Evolutionary conservation across 92 coral and sea anemone genomes (phyloP).

Genomic region (Paragorgia papillata): DNA sequence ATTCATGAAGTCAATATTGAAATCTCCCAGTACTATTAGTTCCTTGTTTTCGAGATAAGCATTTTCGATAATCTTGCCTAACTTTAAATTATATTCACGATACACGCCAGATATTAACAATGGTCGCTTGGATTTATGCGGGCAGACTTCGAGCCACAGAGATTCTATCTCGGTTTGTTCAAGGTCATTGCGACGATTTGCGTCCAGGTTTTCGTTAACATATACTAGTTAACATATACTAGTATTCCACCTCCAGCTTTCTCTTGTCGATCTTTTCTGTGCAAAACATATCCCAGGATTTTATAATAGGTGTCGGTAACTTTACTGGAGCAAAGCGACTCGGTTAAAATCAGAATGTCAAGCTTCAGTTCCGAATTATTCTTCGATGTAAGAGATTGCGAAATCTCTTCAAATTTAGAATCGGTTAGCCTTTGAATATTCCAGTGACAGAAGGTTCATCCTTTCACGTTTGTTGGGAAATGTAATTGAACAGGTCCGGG

Average conservation of each 20-base stretch:
- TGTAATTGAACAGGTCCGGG: too few relatives aligned
- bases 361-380: background rate
- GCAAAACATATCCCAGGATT: background rate
- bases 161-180: background rate
- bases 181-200: background rate
- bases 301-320: background rate
- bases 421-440: slow-evolving; percentile 19
- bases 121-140: background rate
- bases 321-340: background rate
- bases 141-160: background rate
- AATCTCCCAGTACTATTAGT: background rate
- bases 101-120: background rate
- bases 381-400: background rate
- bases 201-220: background rate
- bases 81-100: background rate
- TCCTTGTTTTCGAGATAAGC: slow-evolving; percentile 5
- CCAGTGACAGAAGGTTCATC: slow-evolving; percentile 9
- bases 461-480: background rate
- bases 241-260: slow-evolving; percentile 20
- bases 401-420: slow-evolving; percentile 14
- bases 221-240: too few relatives aligned
- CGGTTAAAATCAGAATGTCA: slow-evolving; percentile 1
- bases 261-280: slow-evolving; percentile 18
- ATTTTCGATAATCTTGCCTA: background rate
- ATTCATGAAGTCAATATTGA: background rate